phyloP scores from a whole-genome alignment of 2,113 vertebrate species.

The Poeciliopsis prolifica region DNA sequence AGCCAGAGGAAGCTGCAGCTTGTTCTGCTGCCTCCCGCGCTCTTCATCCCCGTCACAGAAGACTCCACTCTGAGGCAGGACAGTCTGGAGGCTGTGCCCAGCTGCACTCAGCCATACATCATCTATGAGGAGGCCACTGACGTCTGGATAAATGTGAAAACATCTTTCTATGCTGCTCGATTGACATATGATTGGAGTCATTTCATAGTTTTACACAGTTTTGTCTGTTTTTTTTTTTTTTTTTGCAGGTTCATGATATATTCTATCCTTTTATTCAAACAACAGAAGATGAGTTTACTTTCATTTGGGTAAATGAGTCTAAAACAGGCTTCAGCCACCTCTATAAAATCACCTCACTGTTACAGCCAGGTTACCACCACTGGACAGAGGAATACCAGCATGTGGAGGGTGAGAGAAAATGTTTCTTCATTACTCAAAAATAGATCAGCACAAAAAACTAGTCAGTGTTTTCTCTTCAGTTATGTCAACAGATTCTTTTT shows the following conservation, averaged over 20 bases:
- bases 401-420: constrained; percentile 81
- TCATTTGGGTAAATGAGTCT: constrained; percentile 93
- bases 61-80: constrained; percentile 84
- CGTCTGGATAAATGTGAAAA: constrained; percentile 94
- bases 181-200: neutral
- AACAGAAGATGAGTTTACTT: constrained; percentile 88
- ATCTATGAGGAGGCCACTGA: constrained; percentile 95
- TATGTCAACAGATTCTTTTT: constrained; percentile 20
- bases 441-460: too few species aligned
- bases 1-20: constrained; percentile 93
- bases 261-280: constrained; percentile 93
- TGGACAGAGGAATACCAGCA: constrained; percentile 85
- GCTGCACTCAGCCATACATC: constrained; percentile 85
- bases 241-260: constrained; percentile 91
- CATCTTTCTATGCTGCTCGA: neutral
- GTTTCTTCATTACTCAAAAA: neutral
- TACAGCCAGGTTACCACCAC: constrained; percentile 82
- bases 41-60: constrained; percentile 88
- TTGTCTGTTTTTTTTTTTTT: neutral
- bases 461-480: too few species aligned
- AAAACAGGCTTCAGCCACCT: constrained; percentile 95
- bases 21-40: constrained; percentile 87
- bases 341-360: constrained; percentile 86
- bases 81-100: constrained; percentile 84
- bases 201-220: neutral